Base-by-base conservation (phyloP, 2,797 vertebrate species). In the Naso thynnoides region DNA sequence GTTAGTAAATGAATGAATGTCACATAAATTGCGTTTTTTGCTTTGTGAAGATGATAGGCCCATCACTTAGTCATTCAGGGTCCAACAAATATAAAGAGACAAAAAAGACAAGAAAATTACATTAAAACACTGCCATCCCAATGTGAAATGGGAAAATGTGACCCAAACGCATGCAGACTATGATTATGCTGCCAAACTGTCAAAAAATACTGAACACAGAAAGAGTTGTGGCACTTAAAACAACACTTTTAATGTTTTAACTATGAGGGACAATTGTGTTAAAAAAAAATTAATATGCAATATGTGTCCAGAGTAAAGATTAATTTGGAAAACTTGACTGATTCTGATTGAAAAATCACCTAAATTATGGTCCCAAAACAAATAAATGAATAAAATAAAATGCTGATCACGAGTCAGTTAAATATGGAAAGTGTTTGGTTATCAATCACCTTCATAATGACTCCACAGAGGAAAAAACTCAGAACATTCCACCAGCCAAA, bases 101-200 rank as follows among this genome's bases (percentile, higher is more conserved):
- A 5, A 9, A 21, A 18, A 23, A 16, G 5, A 47, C 8, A 44
- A 5, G 11, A 23, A 59, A 62, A 11, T 8, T 18, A 26, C 3
- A 44, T 16, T 45, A 64, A 72, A 60, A 39, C 11, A 8, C 18
- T 42, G 24, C 27, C 62, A 61, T 38, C 18, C 10, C 23, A 57
- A 23, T 36, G 71, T 24, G 56, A 48, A 59, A 68, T 44, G 23
- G 15, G 13, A 41, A 36, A 76, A 70, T 73, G 48, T 72, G 67
- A 73, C 57, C 69, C 63, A 71, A 63, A 45, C 18, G 27, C 7
- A 36, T 26, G 49, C 48, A 75, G 62, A 57, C 72, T 53, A 61
- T 72, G 67, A 80, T 78, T 78, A 80, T 44, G 42, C 44, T 77
- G 70, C 63, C 73, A 75, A 64, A 75, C 36, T 80, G 50, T 80